phyloP scores from a whole-genome alignment of 1,140 invertebrate species.

The Hydropsyche tenuis region DNA sequence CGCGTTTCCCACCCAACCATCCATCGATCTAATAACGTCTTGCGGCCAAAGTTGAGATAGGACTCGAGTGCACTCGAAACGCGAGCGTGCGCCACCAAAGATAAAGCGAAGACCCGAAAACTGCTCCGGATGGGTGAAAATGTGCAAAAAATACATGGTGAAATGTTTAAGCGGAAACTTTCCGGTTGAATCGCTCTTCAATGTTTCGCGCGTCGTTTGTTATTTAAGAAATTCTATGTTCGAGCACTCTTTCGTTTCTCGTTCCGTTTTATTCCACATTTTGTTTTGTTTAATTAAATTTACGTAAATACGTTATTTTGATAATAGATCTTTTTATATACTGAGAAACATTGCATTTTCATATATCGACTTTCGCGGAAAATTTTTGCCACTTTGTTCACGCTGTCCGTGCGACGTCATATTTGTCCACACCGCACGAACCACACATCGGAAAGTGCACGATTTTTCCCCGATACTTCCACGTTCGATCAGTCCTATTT shows the following conservation, averaged over 20 bases:
- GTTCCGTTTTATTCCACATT: too few relatives aligned
- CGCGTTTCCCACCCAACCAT: background rate
- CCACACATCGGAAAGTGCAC: background rate
- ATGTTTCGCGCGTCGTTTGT: constrained; percentile 13
- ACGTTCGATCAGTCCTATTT: constrained; percentile 4
- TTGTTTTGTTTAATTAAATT: too few relatives aligned
- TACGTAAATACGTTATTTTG: too few relatives aligned
- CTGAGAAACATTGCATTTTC: too few relatives aligned
- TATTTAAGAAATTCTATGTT: constrained; percentile 21
- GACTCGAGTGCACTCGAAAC: constrained; percentile 3
- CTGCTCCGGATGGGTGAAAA: too few relatives aligned
- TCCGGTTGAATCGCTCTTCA: constrained; percentile 14
- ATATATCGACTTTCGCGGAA: too few relatives aligned
- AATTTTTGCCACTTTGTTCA: background rate
- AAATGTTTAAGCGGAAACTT: background rate
- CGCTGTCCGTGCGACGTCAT: background rate
- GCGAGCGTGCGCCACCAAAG: background rate
- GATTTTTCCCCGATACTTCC: background rate
- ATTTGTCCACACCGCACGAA: background rate
- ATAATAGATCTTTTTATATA: too few relatives aligned
- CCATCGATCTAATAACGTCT: constrained; percentile 5
- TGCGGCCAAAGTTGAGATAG: background rate
- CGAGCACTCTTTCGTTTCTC: too few relatives aligned
- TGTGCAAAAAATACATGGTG: background rate
- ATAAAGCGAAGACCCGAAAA: too few relatives aligned